A percentile compares a stretch with the other conserved stretches of the same genome.
phyloP scores from a whole-genome alignment of 1,140 invertebrate genomes.

The Diploscapter pachys region DNA sequence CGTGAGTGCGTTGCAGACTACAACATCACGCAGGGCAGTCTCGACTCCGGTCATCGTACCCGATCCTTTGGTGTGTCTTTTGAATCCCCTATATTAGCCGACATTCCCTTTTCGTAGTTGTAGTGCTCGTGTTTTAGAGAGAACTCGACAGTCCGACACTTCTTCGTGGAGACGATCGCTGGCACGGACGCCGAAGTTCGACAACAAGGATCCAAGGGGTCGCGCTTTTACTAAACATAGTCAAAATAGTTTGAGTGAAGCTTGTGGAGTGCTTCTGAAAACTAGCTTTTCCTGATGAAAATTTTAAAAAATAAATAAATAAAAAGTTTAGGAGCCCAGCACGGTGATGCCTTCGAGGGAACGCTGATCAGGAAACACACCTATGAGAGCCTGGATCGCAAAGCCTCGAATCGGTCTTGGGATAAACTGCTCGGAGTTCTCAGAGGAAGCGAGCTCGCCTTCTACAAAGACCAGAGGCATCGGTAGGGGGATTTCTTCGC shows the following conservation, averaged over 20 bases:
- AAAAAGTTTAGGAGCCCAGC: conserved; percentile 62
- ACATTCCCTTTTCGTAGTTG: background rate
- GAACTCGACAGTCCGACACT: conserved; percentile 36
- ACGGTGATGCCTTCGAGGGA: conserved; percentile 81
- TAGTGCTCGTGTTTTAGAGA: conserved; percentile 33
- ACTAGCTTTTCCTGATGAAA: background rate
- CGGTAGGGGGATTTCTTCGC: background rate
- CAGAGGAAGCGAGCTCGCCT: conserved; percentile 72
- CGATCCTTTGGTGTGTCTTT: too few species aligned
- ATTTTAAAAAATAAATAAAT: too few species aligned
- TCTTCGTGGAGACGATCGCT: conserved; percentile 52
- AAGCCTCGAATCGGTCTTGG: conserved; percentile 79
- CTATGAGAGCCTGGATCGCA: conserved; percentile 91
- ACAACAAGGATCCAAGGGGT: conserved; percentile 47
- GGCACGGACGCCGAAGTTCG: conserved; percentile 48
- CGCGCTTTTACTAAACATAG: conserved; percentile 26
- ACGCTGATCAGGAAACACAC: conserved; percentile 88
- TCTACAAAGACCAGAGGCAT: conserved; percentile 90
- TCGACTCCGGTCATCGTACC: background rate
- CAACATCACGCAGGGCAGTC: conserved; percentile 21
- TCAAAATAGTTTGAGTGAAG: conserved; percentile 32
- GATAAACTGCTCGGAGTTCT: conserved; percentile 88
- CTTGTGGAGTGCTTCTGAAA: background rate
- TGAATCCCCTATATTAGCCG: too few species aligned
- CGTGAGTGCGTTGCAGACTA: conserved; percentile 26